phyloP scores from a whole-genome alignment of 2,888 invertebrate genomes.

The Euclidia mi region DNA sequence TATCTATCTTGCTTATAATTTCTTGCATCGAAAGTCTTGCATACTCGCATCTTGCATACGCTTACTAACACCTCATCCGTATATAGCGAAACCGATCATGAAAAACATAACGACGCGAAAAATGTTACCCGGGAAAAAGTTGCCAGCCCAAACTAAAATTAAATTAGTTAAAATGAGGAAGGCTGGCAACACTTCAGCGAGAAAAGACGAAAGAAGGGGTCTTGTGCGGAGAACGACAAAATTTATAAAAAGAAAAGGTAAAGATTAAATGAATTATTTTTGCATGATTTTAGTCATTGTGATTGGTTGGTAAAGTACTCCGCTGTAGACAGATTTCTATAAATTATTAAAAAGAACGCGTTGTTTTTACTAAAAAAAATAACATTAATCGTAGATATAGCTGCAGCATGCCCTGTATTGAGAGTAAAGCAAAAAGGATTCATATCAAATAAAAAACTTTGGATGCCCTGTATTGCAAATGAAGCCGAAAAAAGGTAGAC shows the following conservation, averaged over 20 bases:
- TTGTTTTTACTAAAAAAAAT: no score
- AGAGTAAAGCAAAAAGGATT: no score
- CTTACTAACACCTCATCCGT: constrained; percentile 51
- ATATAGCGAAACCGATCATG: constrained; percentile 50
- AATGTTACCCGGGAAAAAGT: constrained; percentile 51
- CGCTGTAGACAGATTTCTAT: no score
- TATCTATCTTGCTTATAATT: background rate
- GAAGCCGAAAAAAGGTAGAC: no score
- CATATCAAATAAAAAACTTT: no score
- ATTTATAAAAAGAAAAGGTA: constrained; percentile 84
- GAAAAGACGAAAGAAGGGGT: constrained; percentile 76
- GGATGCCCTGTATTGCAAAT: no score
- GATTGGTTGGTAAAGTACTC: constrained; percentile 10
- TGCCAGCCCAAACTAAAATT: constrained; percentile 49
- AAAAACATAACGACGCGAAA: constrained; percentile 29
- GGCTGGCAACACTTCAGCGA: constrained; percentile 56
- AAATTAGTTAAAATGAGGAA: constrained; percentile 57
- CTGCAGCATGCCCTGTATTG: no score
- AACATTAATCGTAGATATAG: no score
- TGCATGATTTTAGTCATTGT: constrained; percentile 45
- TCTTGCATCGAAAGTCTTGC: constrained; percentile 27
- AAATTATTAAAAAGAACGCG: no score
- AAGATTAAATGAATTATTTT: constrained; percentile 29
- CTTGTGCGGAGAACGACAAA: constrained; percentile 75
- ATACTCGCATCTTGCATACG: constrained; percentile 16